Evolutionary conservation across 1,140 invertebrate genomes (phyloP), one percentile per base, ranked within the genome.

Genomic region (Cyrtorhinus lividipennis): DNA sequence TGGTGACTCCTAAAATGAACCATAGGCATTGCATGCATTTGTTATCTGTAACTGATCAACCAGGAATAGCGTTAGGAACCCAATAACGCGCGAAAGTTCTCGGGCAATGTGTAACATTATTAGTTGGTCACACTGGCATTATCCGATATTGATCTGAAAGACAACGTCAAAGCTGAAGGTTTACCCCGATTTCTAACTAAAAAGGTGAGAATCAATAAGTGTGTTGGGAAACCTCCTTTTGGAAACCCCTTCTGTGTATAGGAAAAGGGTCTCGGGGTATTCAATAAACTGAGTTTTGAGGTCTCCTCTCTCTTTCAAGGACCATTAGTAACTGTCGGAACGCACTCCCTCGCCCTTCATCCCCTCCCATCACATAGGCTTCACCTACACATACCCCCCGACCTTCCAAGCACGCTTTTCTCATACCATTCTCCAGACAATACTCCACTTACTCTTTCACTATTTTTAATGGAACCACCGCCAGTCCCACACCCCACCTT

Each of bases 271-370:
- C 48, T 20, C 48, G 5, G 48, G 48, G 48, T 59, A 59, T 59
- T 59, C 58, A 59, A 59, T 59, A 59, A 59, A 59, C 58, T n/a
- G 58, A 59, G 58, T 59, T 59, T 58, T 59, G 58, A 59, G 58
- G 58, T 59, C 58, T 59, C 58, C 58, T 59, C 58, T 59, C 58
- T 59, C 27, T 59, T 59, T 59, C 58, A 25, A 27, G 24, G 24
- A 30, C 58, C 58, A 59, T 59, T 59, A 27, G 27, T 59, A 26
- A 18, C 58, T 59, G 24, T 59, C 58, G 24, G 48, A 53, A 44
- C 38, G 38, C 38, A 8, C 8, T n/a, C 8, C 38, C n/a, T 44
- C n/a, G n/a, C 38, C 38, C 38, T 44, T 44, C 38, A 44, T 10
- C 38, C 38, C 38, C 38, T 44, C n/a, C n/a, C 8, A 8, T 44